These are phyloP conservation scores for Limenitis camilla DNA, from an alignment of 2,888 invertebrate genomes.

Conservation along the genomic window DNA sequence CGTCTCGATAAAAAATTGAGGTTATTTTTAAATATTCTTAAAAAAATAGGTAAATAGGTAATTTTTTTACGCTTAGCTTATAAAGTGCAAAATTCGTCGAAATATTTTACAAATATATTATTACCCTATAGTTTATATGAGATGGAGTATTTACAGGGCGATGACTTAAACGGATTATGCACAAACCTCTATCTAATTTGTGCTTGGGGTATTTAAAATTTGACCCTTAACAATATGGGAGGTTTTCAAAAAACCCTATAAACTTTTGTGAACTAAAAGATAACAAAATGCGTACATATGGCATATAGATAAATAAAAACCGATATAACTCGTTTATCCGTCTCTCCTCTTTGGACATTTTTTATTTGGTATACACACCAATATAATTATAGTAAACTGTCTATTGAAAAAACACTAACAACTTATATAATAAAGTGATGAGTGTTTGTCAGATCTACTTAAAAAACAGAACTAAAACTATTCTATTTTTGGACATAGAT, in stretches of 20 bases:
- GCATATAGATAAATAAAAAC: slow-evolving; percentile 49
- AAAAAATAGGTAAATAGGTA: not conserved
- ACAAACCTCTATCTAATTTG: slow-evolving; percentile 43
- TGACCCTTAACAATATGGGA: slow-evolving; percentile 40
- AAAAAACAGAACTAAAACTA: slow-evolving; percentile 3
- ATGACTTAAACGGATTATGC: slow-evolving; percentile 28
- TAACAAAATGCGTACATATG: slow-evolving; percentile 33
- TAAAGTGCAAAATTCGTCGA: not conserved
- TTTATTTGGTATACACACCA: slow-evolving; percentile 49
- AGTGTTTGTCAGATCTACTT: slow-evolving; percentile 17
- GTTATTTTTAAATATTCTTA: not conserved
- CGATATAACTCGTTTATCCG: slow-evolving; percentile 27
- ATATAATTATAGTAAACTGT: slow-evolving; percentile 21
- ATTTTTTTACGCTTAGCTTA: not conserved
- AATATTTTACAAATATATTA: not conserved
- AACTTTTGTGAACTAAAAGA: slow-evolving; percentile 1
- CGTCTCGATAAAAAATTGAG: too few relatives aligned
- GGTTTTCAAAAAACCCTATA: slow-evolving; percentile 44
- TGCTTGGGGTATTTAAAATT: slow-evolving; percentile 47
- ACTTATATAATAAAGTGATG: not conserved
- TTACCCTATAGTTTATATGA: slow-evolving; percentile 13
- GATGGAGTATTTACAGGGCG: slow-evolving; percentile 33
- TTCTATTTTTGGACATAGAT: not conserved
- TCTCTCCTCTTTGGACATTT: slow-evolving; percentile 60
- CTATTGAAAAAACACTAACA: not conserved